phyloP scores from a whole-genome alignment of 2,113 vertebrate species.

The Channa maculata region DNA sequence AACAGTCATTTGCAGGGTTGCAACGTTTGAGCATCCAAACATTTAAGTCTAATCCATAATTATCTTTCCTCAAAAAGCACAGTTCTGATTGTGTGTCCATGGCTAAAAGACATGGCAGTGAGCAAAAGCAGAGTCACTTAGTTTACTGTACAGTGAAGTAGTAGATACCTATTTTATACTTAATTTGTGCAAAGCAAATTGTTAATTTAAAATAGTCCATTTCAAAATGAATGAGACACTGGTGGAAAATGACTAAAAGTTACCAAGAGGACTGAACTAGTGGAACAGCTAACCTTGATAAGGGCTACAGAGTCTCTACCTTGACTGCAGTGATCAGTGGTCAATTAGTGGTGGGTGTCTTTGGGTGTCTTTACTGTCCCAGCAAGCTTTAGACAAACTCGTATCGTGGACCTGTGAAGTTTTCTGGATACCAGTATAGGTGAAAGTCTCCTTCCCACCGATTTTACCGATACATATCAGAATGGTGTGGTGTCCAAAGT shows the following conservation, averaged over 20 bases:
- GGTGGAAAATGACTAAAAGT: conserved; percentile 4
- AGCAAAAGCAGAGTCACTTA: background rate
- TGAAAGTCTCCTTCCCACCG: conserved; percentile 23
- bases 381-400: background rate
- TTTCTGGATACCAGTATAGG: background rate
- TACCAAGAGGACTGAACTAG: background rate
- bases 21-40: too few relatives aligned
- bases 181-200: too few relatives aligned
- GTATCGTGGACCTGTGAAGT: background rate
- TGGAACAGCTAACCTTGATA: conserved; percentile 1
- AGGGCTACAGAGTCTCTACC: background rate
- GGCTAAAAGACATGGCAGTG: background rate
- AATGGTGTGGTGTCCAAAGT: conserved; percentile 68
- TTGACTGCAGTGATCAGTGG: background rate
- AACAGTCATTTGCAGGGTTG: too few relatives aligned
- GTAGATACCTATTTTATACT: background rate
- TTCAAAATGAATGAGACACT: background rate
- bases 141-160: background rate
- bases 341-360: background rate
- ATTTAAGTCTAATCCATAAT: too few relatives aligned
- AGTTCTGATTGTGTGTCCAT: background rate
- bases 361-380: background rate
- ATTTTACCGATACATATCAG: conserved; percentile 51
- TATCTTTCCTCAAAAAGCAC: background rate
- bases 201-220: too few relatives aligned